Base-by-base conservation (phyloP, 2,113 vertebrate genomes). In the Laticauda colubrina region DNA sequence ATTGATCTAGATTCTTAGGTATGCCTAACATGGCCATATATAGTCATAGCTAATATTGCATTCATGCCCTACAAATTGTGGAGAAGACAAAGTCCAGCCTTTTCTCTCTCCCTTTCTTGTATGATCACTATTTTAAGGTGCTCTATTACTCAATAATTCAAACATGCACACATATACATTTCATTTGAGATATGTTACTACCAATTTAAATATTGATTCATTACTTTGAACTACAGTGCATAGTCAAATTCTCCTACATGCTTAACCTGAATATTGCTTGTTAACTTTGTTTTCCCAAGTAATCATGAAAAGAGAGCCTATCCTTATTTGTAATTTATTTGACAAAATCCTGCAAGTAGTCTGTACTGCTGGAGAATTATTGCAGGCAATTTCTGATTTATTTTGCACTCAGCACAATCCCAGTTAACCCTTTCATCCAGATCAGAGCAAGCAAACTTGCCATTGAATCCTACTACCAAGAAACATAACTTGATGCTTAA, bases 11-110 rank as follows among this genome's bases (percentile, higher is more conserved):
- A 88, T 81, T 75, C 64, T 93, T 91, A n/a, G n/a, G 5, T 92
- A 95, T 91, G 95, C 91, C 91, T 93, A 55, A 92, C 90, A 96
- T 89, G 91, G 89, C 94, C 90, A 94, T 89, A 29, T 89, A 92
- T 88, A 69, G 87, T 94, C 88, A 89, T 90, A 89, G 87, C 59
- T 90, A 4, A 29, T 43, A 85, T 34, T 90, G 34, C 89, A 90
- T 93, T 95, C 90, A 92, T 69, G 75, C 88, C 48, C n/a, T 94
- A 89, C 45, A 95, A 93, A 75, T 87, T 89, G 69, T 53, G 86
- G 54, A 26, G 48, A 90, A 54, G 43, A 85, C 0, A 55, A 57
- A 87, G 39, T 29, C 61, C 88, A 88, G 43, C 69, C 14, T 90
- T 85, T 26, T 23, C 91, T 93, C 48, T 51, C 48, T 48, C 45